Conservation (phyloP, 1,140 invertebrate genomes). For the Asbolus verrucosus region DNA sequence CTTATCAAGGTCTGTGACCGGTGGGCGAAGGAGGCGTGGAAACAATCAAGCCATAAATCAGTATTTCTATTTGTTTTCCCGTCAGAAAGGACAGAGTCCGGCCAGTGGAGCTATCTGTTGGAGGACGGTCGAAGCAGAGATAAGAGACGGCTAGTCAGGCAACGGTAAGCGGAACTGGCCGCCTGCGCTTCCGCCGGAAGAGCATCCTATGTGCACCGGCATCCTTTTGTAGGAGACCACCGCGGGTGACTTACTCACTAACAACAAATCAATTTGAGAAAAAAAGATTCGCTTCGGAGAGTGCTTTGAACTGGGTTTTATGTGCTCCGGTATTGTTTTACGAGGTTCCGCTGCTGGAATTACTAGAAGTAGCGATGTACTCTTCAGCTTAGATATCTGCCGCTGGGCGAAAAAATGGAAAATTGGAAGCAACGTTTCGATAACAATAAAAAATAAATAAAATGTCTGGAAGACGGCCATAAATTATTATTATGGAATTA, state of each 20-base stretch:
- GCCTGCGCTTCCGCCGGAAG: slow-evolving; percentile 54
- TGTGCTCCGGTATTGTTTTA: too few species aligned
- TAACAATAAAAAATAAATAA: too few species aligned
- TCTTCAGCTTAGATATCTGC: too few species aligned
- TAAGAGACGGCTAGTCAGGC: slow-evolving; percentile 51
- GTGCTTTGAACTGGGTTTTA: too few species aligned
- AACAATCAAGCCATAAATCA: slow-evolving; percentile 52
- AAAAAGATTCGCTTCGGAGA: too few species aligned
- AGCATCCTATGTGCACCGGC: slow-evolving; percentile 48
- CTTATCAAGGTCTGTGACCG: slow-evolving; percentile 22
- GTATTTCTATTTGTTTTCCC: slow-evolving; percentile 45
- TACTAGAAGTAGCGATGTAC: too few species aligned
- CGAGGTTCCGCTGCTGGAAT: too few species aligned
- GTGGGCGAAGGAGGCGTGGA: slow-evolving; percentile 19
- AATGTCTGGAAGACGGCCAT: too few species aligned
- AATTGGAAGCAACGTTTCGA: too few species aligned
- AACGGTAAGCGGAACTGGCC: slow-evolving; percentile 52
- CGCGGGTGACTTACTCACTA: neutral
- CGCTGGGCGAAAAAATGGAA: too few species aligned
- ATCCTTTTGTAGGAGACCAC: neutral
- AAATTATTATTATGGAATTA: too few species aligned
- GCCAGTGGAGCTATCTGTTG: slow-evolving; percentile 55
- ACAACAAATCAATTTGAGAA: neutral
- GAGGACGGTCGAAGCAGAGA: slow-evolving; percentile 55
- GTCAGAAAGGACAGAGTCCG: slow-evolving; percentile 48